Percentiles rank a stretch among this genome's conserved stretches.
These are phyloP conservation scores for Dermatemys mawii DNA, from an alignment of 2,113 vertebrate genomes.

Conservation along the genomic window DNA sequence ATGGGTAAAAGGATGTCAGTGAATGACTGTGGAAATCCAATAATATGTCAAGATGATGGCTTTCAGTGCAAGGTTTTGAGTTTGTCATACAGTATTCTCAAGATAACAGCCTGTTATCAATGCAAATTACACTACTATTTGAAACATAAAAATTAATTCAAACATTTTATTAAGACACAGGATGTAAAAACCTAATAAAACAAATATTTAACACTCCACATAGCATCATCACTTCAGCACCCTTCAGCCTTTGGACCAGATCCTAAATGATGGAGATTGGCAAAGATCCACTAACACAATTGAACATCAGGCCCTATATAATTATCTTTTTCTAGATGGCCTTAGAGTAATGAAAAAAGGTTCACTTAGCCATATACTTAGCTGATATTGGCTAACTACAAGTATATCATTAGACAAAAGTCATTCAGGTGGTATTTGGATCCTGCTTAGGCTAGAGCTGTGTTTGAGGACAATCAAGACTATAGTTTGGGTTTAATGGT, in stretches of 20 bases:
- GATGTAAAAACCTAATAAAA: not conserved
- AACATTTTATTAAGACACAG: not conserved
- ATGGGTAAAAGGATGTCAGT: not conserved
- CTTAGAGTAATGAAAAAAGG: not conserved
- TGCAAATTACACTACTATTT: not conserved
- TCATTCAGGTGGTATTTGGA: not conserved
- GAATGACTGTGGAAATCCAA: not conserved
- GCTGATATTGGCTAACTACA: not conserved
- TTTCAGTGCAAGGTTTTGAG: not conserved
- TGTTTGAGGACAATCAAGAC: not conserved
- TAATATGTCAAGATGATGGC: not conserved
- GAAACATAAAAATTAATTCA: slow-evolving; percentile 22
- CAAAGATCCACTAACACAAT: not conserved
- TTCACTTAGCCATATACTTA: not conserved
- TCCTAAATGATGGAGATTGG: not conserved
- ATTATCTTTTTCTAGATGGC: not conserved
- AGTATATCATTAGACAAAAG: not conserved
- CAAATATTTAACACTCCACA: not conserved
- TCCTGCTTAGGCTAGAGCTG: not conserved
- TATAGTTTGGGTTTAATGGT: not conserved
- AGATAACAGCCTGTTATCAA: not conserved
- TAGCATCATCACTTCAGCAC: not conserved
- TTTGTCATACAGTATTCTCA: not conserved
- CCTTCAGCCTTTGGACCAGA: not conserved
- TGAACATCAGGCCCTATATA: not conserved